Evolutionary conservation across 53 echinoderm and acorn worm genomes (phyloP), one percentile per base, ranked within the genome.

Genomic region (Stichopus horrens): DNA sequence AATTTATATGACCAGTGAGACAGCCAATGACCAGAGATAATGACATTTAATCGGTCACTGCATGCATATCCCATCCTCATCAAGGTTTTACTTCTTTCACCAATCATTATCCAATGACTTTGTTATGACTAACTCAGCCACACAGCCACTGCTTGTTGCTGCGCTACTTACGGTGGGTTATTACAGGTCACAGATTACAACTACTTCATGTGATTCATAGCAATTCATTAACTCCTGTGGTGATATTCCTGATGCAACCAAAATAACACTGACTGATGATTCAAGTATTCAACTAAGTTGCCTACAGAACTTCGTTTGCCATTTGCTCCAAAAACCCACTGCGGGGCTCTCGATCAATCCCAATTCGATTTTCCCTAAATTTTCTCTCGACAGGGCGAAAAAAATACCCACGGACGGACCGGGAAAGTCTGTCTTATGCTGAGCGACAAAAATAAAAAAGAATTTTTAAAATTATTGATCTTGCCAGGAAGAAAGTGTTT

Each of bases 301-400:
- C 37, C 8, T 59, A 59, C 11, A 59, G 8, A 59, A n/a, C 19
- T 71, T 71, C 19, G 6, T 20, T 71, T 71, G 16, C 71, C 71
- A 16, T 71, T 71, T 71, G 18, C 18, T 13, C 71, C 19, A 20
- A 18, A 71, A 71, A 13, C 71, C 22, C 56, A 81, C 81, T 81
- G 21, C 81, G 81, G 77, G 77, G 71, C 16, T 81, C 58, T 20
- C 58, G 81, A 81, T 81, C 81, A 81, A 81, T 81, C 58, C 23
- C 52, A 81, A 81, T 81, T 81, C 57, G 57, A 81, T 81, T 81
- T 56, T 7, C 4, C 57, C 56, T 56, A 10, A 21, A 54, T 7
- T 57, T 57, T 7, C 21, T 13, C 58, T 37, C 23, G 3, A 18
- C 11, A 23, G 53, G 51, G 53, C 18, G 16, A 76, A 81, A 75